These are phyloP conservation scores for Clarias batrachus DNA, from an alignment of 2,113 vertebrate species.

Conservation along the genomic window DNA sequence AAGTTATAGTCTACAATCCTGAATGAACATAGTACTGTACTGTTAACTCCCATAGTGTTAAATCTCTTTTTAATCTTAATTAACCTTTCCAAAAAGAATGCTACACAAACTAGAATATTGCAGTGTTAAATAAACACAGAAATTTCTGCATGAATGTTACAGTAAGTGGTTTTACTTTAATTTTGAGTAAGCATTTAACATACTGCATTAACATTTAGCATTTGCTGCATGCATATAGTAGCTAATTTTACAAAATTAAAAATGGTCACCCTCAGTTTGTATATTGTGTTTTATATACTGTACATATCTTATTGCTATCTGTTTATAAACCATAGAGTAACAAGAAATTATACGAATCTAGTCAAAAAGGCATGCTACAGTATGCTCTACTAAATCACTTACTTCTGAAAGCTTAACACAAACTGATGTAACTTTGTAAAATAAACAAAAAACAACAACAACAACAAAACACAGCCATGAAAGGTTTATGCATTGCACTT, in stretches of 20 bases:
- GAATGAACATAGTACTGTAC: neutral
- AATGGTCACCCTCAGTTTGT: neutral
- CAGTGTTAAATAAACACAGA: neutral
- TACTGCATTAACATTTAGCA: neutral
- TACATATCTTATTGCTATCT: neutral
- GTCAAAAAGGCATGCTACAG: neutral
- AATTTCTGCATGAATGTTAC: neutral
- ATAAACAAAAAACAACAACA: neutral
- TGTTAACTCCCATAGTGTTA: neutral
- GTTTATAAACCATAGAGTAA: neutral
- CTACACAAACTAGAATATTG: neutral
- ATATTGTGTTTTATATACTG: neutral
- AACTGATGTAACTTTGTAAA: neutral
- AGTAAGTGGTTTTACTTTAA: neutral
- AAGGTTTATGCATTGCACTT: constrained; percentile 35
- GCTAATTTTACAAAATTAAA: neutral
- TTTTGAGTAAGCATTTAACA: neutral
- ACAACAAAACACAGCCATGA: constrained; percentile 8
- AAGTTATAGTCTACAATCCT: neutral
- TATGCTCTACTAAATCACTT: neutral
- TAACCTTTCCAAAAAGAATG: neutral
- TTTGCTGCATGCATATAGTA: neutral
- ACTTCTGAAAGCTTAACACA: neutral
- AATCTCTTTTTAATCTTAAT: neutral
- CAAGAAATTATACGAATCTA: neutral